Evolutionary conservation across 2,888 invertebrate species (phyloP), one percentile per base, ranked within the genome.

Genomic region (Podotricha telesiphe): DNA sequence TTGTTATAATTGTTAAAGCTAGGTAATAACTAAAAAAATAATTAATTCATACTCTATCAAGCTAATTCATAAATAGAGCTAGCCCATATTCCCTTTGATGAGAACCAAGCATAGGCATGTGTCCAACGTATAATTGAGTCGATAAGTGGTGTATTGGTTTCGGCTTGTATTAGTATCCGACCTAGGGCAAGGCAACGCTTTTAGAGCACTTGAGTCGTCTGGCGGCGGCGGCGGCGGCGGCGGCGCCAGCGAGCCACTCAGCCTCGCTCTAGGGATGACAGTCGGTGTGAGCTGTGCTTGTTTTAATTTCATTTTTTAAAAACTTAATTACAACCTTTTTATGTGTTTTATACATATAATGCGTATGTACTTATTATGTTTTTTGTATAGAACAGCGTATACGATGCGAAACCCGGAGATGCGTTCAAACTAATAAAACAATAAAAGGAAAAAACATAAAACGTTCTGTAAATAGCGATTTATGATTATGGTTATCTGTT

Each of bases 121-220:
- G 71, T 71, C 71, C 71, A 71, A 71, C 65, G 66, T 68, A 56
- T 71, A 71, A 71, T 71, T 71, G 71, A 68, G 65, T 68, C 68
- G 68, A 71, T 71, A 71, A 71, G 71, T 71, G 71, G 62, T 13
- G 47, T 50, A 20, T 48, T 47, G 62, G 47, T 62, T 48, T 45
- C 45, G 62, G 62, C 37, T 62, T 34, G 47, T 62, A 62, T 47
- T 28, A 47, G 55, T 55, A 28, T 74, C 73, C 78, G 76, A 75
- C 76, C 73, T 78, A 69, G 71, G 75, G 74, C 74, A 72, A 73
- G 67, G 73, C 75, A 75, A 67, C 73, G 74, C 76, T 84, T 86
- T 86, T 77, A 87, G 86, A 86, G 84, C 76, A 79, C 80, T 86
- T 82, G 83, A 80, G 82, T 77, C 64, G 71, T 72, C 72, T 69